A percentile compares a stretch with the other conserved stretches of the same genome.
Evolutionary conservation across 1,140 invertebrate genomes (phyloP).

Genomic region (Oscheius sp.): DNA sequence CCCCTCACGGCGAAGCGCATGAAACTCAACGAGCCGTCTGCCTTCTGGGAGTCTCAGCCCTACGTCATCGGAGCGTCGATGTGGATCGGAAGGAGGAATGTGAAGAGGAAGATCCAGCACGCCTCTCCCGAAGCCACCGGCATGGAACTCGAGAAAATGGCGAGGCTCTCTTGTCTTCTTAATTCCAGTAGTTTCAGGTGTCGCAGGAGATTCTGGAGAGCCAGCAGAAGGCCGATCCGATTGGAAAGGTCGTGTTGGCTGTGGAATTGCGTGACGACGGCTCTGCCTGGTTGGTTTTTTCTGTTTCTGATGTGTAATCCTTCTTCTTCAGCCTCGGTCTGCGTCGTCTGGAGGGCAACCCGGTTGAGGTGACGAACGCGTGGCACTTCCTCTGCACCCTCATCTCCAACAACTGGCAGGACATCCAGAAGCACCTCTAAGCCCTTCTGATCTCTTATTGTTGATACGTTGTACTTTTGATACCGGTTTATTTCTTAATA

Average conservation of each 20-base stretch:
- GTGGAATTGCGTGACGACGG: not conserved
- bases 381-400: not conserved
- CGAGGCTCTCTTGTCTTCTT: not conserved
- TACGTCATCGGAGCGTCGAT: not conserved
- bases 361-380: not conserved
- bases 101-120: not conserved
- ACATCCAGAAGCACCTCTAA: too few relatives aligned
- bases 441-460: too few relatives aligned
- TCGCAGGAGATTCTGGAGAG: not conserved
- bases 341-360: not conserved
- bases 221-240: not conserved
- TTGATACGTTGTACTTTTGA: too few relatives aligned
- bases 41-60: not conserved
- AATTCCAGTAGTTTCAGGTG: not conserved
- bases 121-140: not conserved
- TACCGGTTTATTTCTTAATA: too few relatives aligned
- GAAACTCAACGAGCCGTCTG: not conserved
- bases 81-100: not conserved
- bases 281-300: not conserved
- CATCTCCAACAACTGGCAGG: not conserved
- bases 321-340: not conserved
- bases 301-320: not conserved
- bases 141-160: not conserved
- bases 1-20: too few relatives aligned
- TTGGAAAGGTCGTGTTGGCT: not conserved